Base-by-base conservation (phyloP, 2,113 vertebrate genomes). In the Leptosomus discolor region DNA sequence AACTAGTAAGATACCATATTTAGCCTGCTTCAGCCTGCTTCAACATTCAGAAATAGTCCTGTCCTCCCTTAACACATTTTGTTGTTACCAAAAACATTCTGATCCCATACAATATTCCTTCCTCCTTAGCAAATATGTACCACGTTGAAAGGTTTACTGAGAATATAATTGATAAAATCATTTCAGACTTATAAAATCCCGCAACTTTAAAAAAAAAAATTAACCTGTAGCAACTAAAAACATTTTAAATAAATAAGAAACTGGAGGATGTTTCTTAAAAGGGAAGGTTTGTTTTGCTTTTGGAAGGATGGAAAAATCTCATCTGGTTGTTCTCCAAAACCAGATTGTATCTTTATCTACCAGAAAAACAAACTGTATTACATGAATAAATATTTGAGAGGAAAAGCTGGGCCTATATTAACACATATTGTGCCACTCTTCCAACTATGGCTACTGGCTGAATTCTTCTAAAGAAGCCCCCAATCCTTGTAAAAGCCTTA, bases 311-410 rank as follows among this genome's bases (percentile, higher is more conserved):
- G 57, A 88, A 95, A 96, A 90, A 79, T 64, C 36, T 90, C 13
- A 82, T 53, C 92, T 94, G 48, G 78, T 90, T 91, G 32, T 58
- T 90, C 81, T 97, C 85, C 85, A 90, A 94, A 96, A 84, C 41
- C 60, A 92, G 94, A 94, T 20, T 77, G 43, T 77, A 91, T 85
- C 80, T 89, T 87, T 83, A 94, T 81, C 89, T 92, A 56, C 83
- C 91, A 97, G 83, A 93, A 94, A 93, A 94, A 74, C 64, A 94
- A 86, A 92, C 48, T 29, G 9, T 53, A 82, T 57, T 54, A 83
- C 75, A 79, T 34, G 78, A 93, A 92, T 93, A 95, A 95, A 93
- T 77, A 94, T 91, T 80, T 93, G 85, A 95, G 51, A 80, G 76
- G 48, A 95, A 94, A 81, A 92, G 32, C 50, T 54, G 15, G n/a